Conservation (phyloP, 2,113 vertebrate genomes). For the Turdus rufiventris region DNA sequence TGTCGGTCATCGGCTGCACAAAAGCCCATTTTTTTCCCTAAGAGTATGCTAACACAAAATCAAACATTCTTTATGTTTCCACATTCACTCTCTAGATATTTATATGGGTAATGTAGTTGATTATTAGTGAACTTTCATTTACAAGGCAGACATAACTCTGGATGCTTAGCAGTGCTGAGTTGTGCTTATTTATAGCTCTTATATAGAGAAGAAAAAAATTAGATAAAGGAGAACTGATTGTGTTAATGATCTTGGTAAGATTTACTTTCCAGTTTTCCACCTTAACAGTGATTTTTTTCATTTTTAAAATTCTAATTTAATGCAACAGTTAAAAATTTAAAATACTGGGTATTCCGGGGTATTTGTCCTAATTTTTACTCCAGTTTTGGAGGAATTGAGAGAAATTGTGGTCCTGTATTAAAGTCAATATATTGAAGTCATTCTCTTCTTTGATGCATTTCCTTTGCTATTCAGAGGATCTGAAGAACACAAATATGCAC, state of each 20-base stretch:
- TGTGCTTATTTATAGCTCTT: background rate
- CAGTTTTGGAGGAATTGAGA: background rate
- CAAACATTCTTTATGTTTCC: background rate
- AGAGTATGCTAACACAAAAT: background rate
- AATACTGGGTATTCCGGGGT: fast-evolving
- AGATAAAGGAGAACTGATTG: background rate
- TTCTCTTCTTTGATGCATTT: background rate
- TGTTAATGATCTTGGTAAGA: background rate
- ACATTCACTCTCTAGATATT: background rate
- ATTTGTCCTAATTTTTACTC: background rate
- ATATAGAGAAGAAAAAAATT: background rate
- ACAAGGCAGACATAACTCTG: background rate
- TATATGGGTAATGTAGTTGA: background rate
- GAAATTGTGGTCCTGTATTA: background rate
- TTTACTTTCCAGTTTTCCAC: background rate
- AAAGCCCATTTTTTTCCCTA: background rate
- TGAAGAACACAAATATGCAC: background rate
- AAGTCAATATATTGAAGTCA: background rate
- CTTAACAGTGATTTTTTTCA: background rate
- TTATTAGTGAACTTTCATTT: background rate
- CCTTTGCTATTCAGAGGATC: background rate
- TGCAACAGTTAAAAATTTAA: fast-evolving
- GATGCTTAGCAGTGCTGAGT: background rate
- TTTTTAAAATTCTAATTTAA: background rate
- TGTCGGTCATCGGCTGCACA: background rate